Conservation (phyloP, 2,888 invertebrate species). For the Pachydiplax longipennis region DNA sequence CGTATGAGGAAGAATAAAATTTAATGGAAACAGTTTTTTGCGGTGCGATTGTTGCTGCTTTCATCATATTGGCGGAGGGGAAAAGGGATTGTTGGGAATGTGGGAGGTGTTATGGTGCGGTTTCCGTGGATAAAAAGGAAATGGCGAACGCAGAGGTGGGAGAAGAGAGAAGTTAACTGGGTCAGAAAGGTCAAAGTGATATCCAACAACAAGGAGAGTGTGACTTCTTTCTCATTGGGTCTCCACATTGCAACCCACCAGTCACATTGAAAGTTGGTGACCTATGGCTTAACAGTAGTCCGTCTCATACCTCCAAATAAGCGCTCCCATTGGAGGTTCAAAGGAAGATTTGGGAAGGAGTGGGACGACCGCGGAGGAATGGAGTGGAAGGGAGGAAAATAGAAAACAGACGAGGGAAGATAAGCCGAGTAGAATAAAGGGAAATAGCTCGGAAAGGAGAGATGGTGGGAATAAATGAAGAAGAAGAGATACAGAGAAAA, state of each 20-base stretch:
- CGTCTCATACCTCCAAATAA: neutral
- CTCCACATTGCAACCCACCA: neutral
- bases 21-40: neutral
- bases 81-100: neutral
- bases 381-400: neutral
- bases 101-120: neutral
- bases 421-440: neutral
- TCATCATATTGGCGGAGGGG: neutral
- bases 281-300: neutral
- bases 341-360: neutral
- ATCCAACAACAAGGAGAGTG: neutral
- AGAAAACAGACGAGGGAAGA: neutral
- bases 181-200: neutral
- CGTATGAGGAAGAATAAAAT: no score
- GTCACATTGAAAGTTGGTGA: neutral
- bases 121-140: neutral
- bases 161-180: neutral
- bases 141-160: neutral
- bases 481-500: neutral
- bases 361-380: neutral
- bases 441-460: neutral
- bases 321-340: neutral
- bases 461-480: neutral
- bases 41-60: neutral
- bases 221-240: neutral